Evolutionary conservation across 2,888 invertebrate species (phyloP).

Genomic region (Luperina testacea): DNA sequence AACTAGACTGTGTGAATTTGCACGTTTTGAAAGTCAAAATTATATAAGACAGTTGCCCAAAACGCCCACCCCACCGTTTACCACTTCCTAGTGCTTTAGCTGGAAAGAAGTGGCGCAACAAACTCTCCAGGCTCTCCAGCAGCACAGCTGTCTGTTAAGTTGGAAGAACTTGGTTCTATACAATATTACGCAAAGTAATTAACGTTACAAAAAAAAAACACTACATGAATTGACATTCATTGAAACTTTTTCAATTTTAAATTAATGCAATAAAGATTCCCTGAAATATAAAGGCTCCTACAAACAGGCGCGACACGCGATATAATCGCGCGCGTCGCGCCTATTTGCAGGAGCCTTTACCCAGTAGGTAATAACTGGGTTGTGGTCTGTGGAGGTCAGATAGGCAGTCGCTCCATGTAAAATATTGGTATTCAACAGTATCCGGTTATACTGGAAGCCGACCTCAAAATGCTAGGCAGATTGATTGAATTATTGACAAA

Average conservation of each 20-base stretch:
- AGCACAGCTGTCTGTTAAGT: not conserved
- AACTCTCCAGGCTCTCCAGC: not conserved
- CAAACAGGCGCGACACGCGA: no score
- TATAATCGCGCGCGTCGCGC: no score
- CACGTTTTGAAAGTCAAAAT: not conserved
- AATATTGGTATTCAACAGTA: not conserved
- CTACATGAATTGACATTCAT: not conserved
- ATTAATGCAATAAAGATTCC: not conserved
- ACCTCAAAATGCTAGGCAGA: no score
- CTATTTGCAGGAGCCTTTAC: no score
- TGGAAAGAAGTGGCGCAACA: no score
- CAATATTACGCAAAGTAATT: no score
- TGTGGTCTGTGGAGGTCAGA: not conserved
- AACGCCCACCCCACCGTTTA: no score
- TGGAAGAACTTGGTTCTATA: not conserved
- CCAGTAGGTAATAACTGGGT: not conserved
- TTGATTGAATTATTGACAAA: slow-evolving; percentile 3
- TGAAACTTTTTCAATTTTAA: not conserved
- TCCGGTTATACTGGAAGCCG: no score
- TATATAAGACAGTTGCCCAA: no score
- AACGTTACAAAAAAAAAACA: not conserved
- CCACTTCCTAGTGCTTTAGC: no score
- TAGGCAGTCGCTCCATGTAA: not conserved
- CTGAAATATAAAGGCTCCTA: no score
- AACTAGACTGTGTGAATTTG: not conserved